Percentiles rank a stretch among this genome's conserved stretches.
phyloP scores from a whole-genome alignment of 1,140 invertebrate species.

The Nebria ingens region DNA sequence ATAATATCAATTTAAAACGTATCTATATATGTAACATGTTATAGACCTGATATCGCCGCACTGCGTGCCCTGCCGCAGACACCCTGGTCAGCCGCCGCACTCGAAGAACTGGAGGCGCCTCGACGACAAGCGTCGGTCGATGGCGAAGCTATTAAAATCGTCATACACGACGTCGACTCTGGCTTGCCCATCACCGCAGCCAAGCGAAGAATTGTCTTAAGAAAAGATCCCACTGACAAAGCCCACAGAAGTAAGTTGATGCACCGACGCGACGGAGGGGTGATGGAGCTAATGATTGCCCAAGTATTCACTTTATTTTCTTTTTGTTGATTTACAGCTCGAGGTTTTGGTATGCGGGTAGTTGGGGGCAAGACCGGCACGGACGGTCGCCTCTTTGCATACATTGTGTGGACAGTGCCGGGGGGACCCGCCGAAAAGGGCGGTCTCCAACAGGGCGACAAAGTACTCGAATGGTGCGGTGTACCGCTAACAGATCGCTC shows the following conservation, averaged over 20 bases:
- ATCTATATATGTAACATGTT: constrained; percentile 20
- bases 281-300: too few relatives aligned
- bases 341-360: constrained; percentile 86
- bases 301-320: neutral
- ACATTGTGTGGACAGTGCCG: constrained; percentile 82
- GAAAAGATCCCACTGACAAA: constrained; percentile 70
- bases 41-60: constrained; percentile 62
- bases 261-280: too few relatives aligned
- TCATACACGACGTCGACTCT: constrained; percentile 83
- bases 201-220: constrained; percentile 60
- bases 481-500: constrained; percentile 76
- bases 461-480: constrained; percentile 77
- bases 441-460: constrained; percentile 76
- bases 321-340: constrained; percentile 43
- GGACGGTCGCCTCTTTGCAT: constrained; percentile 76
- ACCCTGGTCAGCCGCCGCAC: constrained; percentile 41
- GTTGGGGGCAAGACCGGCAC: constrained; percentile 78
- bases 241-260: constrained; percentile 70
- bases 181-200: constrained; percentile 50
- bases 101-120: constrained; percentile 48
- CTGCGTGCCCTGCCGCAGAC: constrained; percentile 47
- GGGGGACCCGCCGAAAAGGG: constrained; percentile 82
- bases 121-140: constrained; percentile 73
- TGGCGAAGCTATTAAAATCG: constrained; percentile 83
- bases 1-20: too few relatives aligned